Conservation (phyloP, 1,140 invertebrate genomes). For the Lethrus apterus region DNA sequence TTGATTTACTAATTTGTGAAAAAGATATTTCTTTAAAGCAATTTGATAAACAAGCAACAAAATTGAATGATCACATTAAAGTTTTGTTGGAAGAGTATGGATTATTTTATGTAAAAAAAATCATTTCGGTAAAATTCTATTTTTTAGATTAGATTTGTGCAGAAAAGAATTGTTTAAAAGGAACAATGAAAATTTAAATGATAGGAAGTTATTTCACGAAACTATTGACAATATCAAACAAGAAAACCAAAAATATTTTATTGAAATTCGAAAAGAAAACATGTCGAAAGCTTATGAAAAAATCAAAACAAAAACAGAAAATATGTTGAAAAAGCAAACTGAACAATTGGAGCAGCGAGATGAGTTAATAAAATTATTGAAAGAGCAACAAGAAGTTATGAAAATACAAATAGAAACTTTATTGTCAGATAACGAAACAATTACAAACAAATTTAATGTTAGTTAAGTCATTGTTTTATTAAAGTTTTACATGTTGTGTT, state of each 20-base stretch:
- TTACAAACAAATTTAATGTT: not conserved
- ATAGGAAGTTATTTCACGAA: constrained; percentile 3
- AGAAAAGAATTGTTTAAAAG: constrained; percentile 1
- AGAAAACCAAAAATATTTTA: not conserved
- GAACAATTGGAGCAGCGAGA: constrained; percentile 1
- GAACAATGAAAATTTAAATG: not conserved
- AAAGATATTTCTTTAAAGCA: not conserved
- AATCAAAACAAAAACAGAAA: constrained; percentile 1
- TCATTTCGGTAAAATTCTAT: not conserved
- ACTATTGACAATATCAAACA: not conserved
- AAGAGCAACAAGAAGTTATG: not conserved
- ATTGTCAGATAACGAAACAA: not conserved
- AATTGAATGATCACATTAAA: constrained; percentile 6
- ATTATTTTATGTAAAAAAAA: not conserved
- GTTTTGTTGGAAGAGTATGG: constrained; percentile 3
- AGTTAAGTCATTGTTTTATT: not conserved
- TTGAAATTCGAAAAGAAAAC: not conserved
- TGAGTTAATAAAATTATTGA: not conserved
- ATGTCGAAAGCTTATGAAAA: not conserved
- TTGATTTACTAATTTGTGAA: not conserved
- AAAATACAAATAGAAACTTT: not conserved
- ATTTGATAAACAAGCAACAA: not conserved
- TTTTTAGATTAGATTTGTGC: constrained; percentile 7
- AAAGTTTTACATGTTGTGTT: not conserved
- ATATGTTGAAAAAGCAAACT: not conserved